A percentile compares a stretch with the other conserved stretches of the same genome.
phyloP scores from a whole-genome alignment of 1,140 invertebrate genomes.

The Drosophila ohnishii region DNA sequence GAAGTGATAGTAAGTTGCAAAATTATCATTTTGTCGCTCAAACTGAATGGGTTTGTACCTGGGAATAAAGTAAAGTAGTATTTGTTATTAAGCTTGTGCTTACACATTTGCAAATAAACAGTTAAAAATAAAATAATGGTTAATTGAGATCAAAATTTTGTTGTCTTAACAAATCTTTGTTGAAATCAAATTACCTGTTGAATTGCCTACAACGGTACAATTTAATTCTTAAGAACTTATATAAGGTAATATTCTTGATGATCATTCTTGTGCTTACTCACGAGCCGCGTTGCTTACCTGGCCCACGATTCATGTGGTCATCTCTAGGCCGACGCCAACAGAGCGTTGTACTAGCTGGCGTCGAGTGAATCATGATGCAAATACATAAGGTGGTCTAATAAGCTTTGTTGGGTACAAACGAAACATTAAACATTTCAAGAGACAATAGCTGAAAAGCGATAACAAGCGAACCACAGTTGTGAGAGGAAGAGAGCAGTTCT shows the following conservation, averaged over 20 bases:
- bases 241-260: background rate
- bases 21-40: background rate
- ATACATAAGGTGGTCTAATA: background rate
- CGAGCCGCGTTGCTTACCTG: constrained; percentile 19
- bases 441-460: background rate
- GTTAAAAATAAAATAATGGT: too few species aligned
- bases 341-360: constrained; percentile 42
- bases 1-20: background rate
- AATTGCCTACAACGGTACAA: too few species aligned
- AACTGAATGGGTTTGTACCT: background rate
- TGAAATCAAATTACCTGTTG: background rate
- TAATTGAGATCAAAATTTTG: too few species aligned
- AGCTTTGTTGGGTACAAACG: background rate
- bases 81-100: background rate
- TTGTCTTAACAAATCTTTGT: background rate
- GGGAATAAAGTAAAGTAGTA: background rate
- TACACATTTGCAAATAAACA: background rate
- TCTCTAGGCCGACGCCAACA: constrained; percentile 41
- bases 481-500: background rate
- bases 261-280: background rate
- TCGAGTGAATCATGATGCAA: constrained; percentile 47
- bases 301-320: constrained; percentile 42
- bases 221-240: too few species aligned
- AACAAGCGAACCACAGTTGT: background rate
- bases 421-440: background rate